Percentiles rank a stretch among this genome's conserved stretches.
These are phyloP conservation scores for Uloborus diversus DNA, from an alignment of 1,140 invertebrate genomes.

Conservation along the genomic window DNA sequence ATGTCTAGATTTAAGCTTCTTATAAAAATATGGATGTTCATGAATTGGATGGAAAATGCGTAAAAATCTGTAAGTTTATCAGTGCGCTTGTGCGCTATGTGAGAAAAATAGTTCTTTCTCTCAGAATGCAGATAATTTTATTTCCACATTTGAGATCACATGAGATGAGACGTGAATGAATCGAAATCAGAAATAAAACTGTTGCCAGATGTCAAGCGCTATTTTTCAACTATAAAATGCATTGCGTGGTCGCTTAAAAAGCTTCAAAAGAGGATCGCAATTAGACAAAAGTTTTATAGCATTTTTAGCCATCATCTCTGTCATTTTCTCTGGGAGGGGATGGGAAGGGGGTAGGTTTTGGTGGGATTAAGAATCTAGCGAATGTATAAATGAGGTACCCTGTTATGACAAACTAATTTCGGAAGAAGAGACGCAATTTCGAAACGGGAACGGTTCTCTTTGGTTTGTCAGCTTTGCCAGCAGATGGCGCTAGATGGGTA, in stretches of 20 bases:
- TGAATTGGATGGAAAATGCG: too few species aligned
- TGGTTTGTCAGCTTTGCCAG: slow-evolving; percentile 4
- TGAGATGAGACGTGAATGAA: too few species aligned
- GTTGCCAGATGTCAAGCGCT: not conserved
- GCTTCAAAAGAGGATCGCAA: not conserved
- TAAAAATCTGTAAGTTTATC: too few species aligned
- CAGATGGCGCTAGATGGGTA: slow-evolving; percentile 22
- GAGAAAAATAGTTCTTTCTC: too few species aligned
- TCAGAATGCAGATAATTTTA: too few species aligned
- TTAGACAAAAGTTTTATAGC: not conserved
- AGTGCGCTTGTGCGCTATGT: too few species aligned
- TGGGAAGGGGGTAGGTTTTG: not conserved
- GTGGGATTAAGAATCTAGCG: slow-evolving; percentile 33
- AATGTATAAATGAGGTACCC: not conserved
- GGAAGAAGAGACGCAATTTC: slow-evolving; percentile 36
- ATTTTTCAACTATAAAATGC: not conserved
- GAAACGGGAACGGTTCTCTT: slow-evolving; percentile 23
- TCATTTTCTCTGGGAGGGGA: not conserved
- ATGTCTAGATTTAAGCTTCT: too few species aligned
- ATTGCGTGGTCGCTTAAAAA: not conserved
- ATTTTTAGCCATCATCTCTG: not conserved
- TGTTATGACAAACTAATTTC: slow-evolving; percentile 48
- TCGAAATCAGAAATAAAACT: not conserved
- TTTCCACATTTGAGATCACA: too few species aligned
- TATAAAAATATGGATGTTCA: too few species aligned